These are phyloP conservation scores for Sinonovacula constricta DNA, from an alignment of 1,140 invertebrate genomes.

Conservation along the genomic window DNA sequence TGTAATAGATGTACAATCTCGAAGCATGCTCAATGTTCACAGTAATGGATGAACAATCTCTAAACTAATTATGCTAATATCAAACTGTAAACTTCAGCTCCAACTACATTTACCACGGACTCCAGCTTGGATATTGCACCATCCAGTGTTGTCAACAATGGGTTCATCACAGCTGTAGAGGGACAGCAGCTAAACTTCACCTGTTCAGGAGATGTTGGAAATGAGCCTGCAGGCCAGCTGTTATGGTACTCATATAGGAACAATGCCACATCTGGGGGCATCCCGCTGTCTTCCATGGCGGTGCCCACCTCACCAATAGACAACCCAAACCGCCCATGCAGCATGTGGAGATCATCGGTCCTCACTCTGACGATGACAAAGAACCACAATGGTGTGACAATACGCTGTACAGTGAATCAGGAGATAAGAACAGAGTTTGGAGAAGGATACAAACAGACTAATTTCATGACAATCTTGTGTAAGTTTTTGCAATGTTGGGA, in stretches of 20 bases:
- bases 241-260: conserved; percentile 16
- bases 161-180: no score
- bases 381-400: conserved; percentile 2
- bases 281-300: neutral
- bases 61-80: no score
- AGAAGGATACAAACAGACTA: conserved; percentile 18
- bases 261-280: neutral
- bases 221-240: conserved; percentile 17
- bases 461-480: conserved; percentile 5
- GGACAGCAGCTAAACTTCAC: conserved; percentile 5
- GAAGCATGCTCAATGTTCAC: no score
- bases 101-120: no score
- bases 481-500: no score
- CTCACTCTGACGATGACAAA: conserved; percentile 18
- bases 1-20: no score
- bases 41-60: no score
- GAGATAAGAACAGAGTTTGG: neutral
- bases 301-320: neutral
- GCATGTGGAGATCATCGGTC: neutral
- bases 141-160: no score
- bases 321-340: neutral
- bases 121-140: no score
- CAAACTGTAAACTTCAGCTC: no score
- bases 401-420: conserved; percentile 29
- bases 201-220: conserved; percentile 33